phyloP scores from a whole-genome alignment of 2,888 invertebrate species.

The Caenorhabditis doughertyi region DNA sequence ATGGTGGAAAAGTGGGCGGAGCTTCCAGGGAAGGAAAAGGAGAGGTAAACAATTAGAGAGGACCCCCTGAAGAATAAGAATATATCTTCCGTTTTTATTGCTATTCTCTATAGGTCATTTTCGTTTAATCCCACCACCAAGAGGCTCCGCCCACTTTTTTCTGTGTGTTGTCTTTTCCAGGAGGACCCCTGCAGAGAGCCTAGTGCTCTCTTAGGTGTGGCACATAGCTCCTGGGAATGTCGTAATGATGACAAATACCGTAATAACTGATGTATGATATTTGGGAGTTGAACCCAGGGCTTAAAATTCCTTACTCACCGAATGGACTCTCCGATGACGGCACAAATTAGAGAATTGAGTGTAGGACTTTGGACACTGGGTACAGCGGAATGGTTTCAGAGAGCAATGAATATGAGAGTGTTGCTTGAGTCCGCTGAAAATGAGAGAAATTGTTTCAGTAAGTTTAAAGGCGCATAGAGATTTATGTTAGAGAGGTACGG shows the following conservation, averaged over 20 bases:
- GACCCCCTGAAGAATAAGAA: background rate
- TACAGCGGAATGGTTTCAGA: constrained; percentile 91
- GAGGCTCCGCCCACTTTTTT: background rate
- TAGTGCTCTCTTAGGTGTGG: background rate
- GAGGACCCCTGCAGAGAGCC: too few relatives aligned
- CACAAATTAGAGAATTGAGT: constrained; percentile 99
- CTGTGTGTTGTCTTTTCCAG: too few relatives aligned
- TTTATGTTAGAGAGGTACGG: too few relatives aligned
- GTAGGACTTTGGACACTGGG: constrained; percentile 96
- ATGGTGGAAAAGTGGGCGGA: constrained; percentile 31
- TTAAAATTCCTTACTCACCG: constrained; percentile 85
- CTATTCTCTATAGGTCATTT: background rate
- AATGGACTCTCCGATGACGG: constrained; percentile 99
- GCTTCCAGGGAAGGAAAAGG: constrained; percentile 13
- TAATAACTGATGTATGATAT: background rate
- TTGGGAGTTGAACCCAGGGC: background rate
- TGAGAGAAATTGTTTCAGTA: background rate
- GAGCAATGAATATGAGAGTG: constrained; percentile 97
- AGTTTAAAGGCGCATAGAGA: background rate
- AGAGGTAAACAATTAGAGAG: constrained; percentile 53
- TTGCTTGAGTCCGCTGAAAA: constrained; percentile 93
- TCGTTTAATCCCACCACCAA: background rate
- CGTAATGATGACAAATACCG: background rate
- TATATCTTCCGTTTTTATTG: constrained; percentile 32
- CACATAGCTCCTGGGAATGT: background rate